Base-by-base conservation (phyloP, 2,113 vertebrate genomes). In the Takifugu bimaculatus region DNA sequence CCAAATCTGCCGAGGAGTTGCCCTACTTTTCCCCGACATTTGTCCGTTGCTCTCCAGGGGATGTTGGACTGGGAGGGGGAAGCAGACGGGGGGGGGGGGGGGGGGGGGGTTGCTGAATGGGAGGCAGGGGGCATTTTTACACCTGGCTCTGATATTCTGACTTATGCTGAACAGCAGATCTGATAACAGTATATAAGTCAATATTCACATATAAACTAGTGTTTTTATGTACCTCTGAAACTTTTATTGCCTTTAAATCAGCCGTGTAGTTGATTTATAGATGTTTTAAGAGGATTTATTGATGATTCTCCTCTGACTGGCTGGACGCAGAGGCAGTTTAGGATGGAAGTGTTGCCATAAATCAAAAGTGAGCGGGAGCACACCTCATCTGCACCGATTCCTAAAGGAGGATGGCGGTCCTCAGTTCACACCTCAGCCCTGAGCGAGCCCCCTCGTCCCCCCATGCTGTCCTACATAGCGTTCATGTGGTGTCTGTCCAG, bases 401-500 rank as follows among this genome's bases (percentile, higher is more conserved):
- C 63, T 64, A 25, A 62, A 60, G 50, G 57, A 54, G 7, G 45
- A 54, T 35, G 28, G 2, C 54, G 67, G 67, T 49, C 43, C 54
- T 26, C 57, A 63, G 45, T 25, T 50, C 20, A 48, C 64, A 74
- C 73, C 74, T 79, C 66, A 53, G 47, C 60, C 57, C 60, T 50
- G 57, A 14, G 26, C 13, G 49, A 76, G 51, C 48, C 48, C 48
- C 47, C 14, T 49, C 63, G 54, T 20, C 51, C 56, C 62, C 60
- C 65, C 72, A 60, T 26, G 25, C 65, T 82, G 82, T 14, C 82
- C 87, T 74, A 87, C 71, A 82, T 86, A 87, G 53, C 74, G 58
- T 50, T 50, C 65, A 73, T n/a, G 35, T 39, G n/a, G 70, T 50
- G 64, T 83, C 80, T 82, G 84, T 72, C 78, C 69, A 68, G 47